These are phyloP conservation scores for Magallana gigas DNA, from an alignment of 1,140 invertebrate species.

Conservation along the genomic window DNA sequence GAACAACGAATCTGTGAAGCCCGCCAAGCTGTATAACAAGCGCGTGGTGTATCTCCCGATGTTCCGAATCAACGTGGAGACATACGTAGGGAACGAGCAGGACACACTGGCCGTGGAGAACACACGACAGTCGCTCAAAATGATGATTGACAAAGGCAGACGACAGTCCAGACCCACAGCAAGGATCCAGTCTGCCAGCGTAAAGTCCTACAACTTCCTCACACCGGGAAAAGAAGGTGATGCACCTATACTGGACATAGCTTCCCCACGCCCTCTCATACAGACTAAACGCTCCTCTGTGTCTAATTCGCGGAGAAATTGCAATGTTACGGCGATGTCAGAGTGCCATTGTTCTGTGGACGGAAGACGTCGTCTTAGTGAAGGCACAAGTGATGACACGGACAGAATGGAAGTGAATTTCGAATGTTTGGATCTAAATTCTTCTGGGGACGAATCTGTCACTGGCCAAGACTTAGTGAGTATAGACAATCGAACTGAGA, in stretches of 20 bases:
- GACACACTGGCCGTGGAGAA: conserved; percentile 58
- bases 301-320: not conserved
- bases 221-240: conserved; percentile 21
- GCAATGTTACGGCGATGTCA: not conserved
- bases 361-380: not conserved
- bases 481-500: conserved; percentile 44
- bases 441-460: not conserved
- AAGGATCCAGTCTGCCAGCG: conserved; percentile 26
- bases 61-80: conserved; percentile 63
- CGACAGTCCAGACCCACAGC: conserved; percentile 10
- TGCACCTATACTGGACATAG: not conserved
- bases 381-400: not conserved
- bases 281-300: not conserved
- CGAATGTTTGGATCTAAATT: conserved; percentile 32
- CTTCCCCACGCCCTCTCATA: not conserved
- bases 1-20: conserved; percentile 43
- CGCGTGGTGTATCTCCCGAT: conserved; percentile 61
- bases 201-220: conserved; percentile 18
- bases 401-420: conserved; percentile 38
- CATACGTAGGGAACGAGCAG: conserved; percentile 52
- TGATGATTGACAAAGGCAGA: conserved; percentile 58
- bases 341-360: not conserved
- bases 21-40: conserved; percentile 56
- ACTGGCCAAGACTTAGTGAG: not conserved
- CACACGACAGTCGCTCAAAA: conserved; percentile 59